phyloP scores from a whole-genome alignment of 2,888 invertebrate genomes.

The Periphyllus acericola region DNA sequence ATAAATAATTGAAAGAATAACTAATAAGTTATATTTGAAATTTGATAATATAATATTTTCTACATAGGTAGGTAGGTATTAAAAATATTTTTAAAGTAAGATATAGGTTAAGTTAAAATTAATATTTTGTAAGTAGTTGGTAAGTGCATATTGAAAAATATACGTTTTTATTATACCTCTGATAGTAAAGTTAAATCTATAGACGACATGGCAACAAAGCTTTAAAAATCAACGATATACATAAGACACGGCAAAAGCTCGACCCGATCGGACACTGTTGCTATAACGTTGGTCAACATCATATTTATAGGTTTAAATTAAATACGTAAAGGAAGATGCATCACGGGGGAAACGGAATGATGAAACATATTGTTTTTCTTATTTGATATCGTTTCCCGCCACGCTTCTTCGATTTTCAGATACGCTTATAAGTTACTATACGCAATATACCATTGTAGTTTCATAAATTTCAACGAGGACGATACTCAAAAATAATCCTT shows the following conservation, averaged over 20 bases:
- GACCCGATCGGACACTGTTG: constrained; percentile 30
- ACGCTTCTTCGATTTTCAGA: constrained; percentile 47
- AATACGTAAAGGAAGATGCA: background rate
- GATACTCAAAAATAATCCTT: constrained; percentile 34
- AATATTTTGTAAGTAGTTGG: too few relatives aligned
- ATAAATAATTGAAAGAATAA: background rate
- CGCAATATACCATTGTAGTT: constrained; percentile 23
- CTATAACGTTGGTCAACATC: background rate
- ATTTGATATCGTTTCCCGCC: constrained; percentile 46
- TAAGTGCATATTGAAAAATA: background rate
- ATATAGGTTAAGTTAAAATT: too few relatives aligned
- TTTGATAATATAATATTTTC: too few relatives aligned
- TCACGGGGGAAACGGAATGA: constrained; percentile 16
- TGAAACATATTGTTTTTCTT: constrained; percentile 53
- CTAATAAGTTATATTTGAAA: too few relatives aligned
- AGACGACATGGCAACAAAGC: constrained; percentile 10
- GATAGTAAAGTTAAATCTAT: background rate
- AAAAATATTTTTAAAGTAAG: too few relatives aligned
- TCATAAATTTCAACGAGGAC: constrained; percentile 24
- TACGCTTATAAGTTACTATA: constrained; percentile 34
- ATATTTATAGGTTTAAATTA: constrained; percentile 51
- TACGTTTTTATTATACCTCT: constrained; percentile 14
- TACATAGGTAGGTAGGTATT: too few relatives aligned
- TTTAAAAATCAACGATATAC: background rate
- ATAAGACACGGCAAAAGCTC: background rate